Percentiles rank a stretch among this genome's conserved stretches.
Evolutionary conservation across 1,140 invertebrate species (phyloP).

Genomic region (Trachelipus rathkii): DNA sequence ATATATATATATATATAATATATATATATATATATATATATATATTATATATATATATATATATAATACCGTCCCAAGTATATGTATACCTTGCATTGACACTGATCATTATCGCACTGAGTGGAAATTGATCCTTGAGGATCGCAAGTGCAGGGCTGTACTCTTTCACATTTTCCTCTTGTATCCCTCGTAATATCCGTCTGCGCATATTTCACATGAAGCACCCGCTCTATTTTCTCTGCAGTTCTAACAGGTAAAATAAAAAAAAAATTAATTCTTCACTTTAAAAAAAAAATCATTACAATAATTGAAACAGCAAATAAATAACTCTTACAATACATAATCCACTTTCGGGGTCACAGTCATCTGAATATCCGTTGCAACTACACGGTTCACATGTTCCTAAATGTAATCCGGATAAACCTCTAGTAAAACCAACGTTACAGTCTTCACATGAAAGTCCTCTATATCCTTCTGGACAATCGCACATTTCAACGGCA

Average conservation of each 20-base stretch:
- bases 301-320: not conserved
- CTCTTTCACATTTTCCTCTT: constrained; percentile 50
- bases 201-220: constrained; percentile 74
- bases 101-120: constrained; percentile 57
- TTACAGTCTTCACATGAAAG: constrained; percentile 87
- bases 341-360: constrained; percentile 74
- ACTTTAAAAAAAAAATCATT: not conserved
- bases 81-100: constrained; percentile 60
- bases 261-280: not conserved
- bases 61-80: not conserved
- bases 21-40: too few relatives aligned
- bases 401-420: constrained; percentile 73
- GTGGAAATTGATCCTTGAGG: constrained; percentile 56
- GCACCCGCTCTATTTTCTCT: constrained; percentile 78
- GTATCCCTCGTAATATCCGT: constrained; percentile 66
- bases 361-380: constrained; percentile 78
- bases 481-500: constrained; percentile 77
- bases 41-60: not conserved
- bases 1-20: too few relatives aligned
- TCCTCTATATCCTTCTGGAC: constrained; percentile 66
- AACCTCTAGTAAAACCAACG: constrained; percentile 73
- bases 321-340: constrained; percentile 64
- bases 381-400: constrained; percentile 77
- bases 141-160: constrained; percentile 59
- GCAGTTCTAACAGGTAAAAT: constrained; percentile 63